Base-by-base conservation (phyloP, 2,888 invertebrate species). In the Dermolepida albohirtum region DNA sequence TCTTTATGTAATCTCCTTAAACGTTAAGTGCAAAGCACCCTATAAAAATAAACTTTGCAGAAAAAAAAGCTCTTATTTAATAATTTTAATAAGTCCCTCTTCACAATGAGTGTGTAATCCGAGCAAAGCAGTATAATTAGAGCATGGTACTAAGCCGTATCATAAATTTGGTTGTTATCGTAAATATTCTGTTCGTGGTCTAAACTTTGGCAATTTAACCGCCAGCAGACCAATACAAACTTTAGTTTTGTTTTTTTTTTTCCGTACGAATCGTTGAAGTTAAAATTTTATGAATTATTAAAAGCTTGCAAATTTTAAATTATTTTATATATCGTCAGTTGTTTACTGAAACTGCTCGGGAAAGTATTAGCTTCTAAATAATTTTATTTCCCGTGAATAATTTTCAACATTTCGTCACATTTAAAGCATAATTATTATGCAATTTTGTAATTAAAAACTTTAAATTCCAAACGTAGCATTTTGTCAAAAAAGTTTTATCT, bases 161-260 rank as follows among this genome's bases (percentile, higher is more conserved):
- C 59, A 29, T 59, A 59, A 59, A 59, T 59, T 59, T 34, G 44
- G 44, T 44, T 44, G 59, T 44, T 59, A 44, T 44, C 59, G 44
- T 54, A 57, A 43, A 57, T 57, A 57, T 44, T 57, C 57, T 12
- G 40, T 54, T 40, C 27, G 43, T 44, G 59, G 27, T 44, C 27
- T 44, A 59, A 59, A 59, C 59, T 59, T 59, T 47, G 10, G 44
- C 29, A 59, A 59, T 59, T 59, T 44, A 59, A 44, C 59, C 44
- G 44, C 44, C 17, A 29, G 27, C 43, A 14, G 22, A 16, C 59
- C 44, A 59, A 44, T 44, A 44, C 14, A 7, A 47, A 27, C 59
- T 50, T 50, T 50, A 27, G 27, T 27, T 50, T 50, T 10, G 16
- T 54, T n/a, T 54, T 52, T 39, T 54, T 54, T 52, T 39, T 54